Evolutionary conservation across 2,113 vertebrate species (phyloP).

Genomic region (Otis tarda): DNA sequence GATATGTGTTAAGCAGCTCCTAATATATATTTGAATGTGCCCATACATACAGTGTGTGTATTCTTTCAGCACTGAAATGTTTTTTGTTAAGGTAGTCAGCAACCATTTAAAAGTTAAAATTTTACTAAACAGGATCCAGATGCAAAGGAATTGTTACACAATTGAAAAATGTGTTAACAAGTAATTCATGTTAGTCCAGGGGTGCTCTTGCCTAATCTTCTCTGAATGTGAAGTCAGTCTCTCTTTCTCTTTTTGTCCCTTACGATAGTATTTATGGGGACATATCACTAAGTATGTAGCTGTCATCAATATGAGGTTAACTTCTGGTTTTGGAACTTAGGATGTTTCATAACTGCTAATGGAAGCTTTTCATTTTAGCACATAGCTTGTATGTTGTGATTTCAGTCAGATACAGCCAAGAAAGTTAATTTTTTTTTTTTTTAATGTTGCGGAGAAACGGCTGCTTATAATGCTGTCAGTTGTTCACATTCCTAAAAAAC

Average conservation of each 20-base stretch:
- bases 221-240: not conserved
- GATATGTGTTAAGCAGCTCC: not conserved
- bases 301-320: not conserved
- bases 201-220: not conserved
- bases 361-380: not conserved
- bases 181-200: not conserved
- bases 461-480: not conserved
- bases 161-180: not conserved
- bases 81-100: not conserved
- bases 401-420: not conserved
- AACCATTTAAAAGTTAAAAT: not conserved
- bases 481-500: not conserved
- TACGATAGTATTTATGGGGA: not conserved
- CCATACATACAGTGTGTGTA: not conserved
- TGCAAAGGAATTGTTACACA: not conserved
- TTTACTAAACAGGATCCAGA: not conserved
- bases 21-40: slow-evolving; percentile 2
- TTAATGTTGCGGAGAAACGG: accelerated
- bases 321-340: not conserved
- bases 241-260: not conserved
- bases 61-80: not conserved
- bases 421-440: not conserved
- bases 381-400: not conserved
- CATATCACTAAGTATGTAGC: not conserved
- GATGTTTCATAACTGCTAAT: not conserved